A percentile compares a stretch with the other conserved stretches of the same genome.
These are phyloP conservation scores for Dasysyrphus tricinctus DNA, from an alignment of 2,888 invertebrate species.

Conservation along the genomic window DNA sequence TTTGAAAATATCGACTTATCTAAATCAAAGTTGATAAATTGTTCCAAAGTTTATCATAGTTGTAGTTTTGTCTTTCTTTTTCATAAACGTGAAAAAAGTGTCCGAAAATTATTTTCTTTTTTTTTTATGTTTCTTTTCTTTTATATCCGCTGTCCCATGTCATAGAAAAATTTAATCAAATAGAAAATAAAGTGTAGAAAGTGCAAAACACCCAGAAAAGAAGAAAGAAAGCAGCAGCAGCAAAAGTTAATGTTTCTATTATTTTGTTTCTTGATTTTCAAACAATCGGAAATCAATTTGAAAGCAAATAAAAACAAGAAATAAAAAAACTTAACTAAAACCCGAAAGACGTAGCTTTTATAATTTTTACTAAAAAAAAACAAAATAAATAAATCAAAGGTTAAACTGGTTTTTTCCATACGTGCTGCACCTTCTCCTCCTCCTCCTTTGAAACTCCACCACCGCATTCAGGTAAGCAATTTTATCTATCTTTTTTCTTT, in stretches of 20 bases:
- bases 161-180: constrained; percentile 49
- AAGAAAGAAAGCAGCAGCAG: constrained; percentile 30
- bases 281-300: background rate
- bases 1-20: background rate
- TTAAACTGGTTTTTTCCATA: constrained; percentile 44
- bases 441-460: constrained; percentile 37
- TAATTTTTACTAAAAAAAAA: background rate
- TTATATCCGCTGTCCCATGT: constrained; percentile 59
- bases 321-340: constrained; percentile 14
- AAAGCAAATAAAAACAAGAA: background rate
- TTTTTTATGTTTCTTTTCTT: constrained; percentile 62
- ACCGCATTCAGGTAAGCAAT: constrained; percentile 60
- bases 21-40: background rate
- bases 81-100: constrained; percentile 43
- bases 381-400: constrained; percentile 36
- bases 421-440: constrained; percentile 17
- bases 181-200: constrained; percentile 61
- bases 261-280: constrained; percentile 1
- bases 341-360: constrained; percentile 3
- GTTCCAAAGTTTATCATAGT: background rate
- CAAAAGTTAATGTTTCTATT: constrained; percentile 16
- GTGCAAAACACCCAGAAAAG: constrained; percentile 68
- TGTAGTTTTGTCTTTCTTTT: background rate
- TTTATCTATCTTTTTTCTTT: constrained; percentile 29
- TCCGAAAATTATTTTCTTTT: constrained; percentile 45